Conservation (phyloP, 2,888 invertebrate species). For the Ypsolopha scabrella region DNA sequence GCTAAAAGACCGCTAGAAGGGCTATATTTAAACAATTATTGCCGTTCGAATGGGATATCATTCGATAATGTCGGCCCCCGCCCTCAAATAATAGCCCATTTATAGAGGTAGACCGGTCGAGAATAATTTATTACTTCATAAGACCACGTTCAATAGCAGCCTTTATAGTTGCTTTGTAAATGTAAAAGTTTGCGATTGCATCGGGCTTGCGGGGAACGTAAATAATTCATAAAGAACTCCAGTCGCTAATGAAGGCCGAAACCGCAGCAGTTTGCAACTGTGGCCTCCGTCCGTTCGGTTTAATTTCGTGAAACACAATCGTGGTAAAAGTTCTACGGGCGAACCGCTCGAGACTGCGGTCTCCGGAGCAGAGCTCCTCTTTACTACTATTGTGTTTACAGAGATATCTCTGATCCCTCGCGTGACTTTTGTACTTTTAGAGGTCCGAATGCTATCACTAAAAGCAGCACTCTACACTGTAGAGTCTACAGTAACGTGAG, state of each 20-base stretch:
- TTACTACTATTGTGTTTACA: background rate
- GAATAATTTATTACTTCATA: slow-evolving; percentile 60
- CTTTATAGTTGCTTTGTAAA: slow-evolving; percentile 54
- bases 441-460: no score
- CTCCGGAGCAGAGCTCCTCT: background rate
- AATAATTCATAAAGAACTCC: slow-evolving; percentile 56
- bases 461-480: no score
- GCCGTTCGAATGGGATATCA: slow-evolving; percentile 56
- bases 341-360: slow-evolving; percentile 3
- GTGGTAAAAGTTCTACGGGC: slow-evolving; percentile 26
- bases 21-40: slow-evolving; percentile 65
- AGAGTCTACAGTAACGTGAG: background rate
- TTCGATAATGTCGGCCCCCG: slow-evolving; percentile 62
- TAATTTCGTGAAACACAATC: slow-evolving; percentile 28
- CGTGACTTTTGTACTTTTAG: background rate
- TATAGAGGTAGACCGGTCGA: slow-evolving; percentile 48
- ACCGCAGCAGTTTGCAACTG: slow-evolving; percentile 29
- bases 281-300: slow-evolving; percentile 17
- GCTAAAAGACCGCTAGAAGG: slow-evolving; percentile 42
- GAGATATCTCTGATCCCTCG: background rate
- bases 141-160: slow-evolving; percentile 47
- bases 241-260: slow-evolving; percentile 52
- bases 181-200: slow-evolving; percentile 38
- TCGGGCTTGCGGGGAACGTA: slow-evolving; percentile 21
- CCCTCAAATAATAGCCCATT: slow-evolving; percentile 63